Base-by-base conservation (phyloP, 2,888 invertebrate species). In the Ochropleura plecta region DNA sequence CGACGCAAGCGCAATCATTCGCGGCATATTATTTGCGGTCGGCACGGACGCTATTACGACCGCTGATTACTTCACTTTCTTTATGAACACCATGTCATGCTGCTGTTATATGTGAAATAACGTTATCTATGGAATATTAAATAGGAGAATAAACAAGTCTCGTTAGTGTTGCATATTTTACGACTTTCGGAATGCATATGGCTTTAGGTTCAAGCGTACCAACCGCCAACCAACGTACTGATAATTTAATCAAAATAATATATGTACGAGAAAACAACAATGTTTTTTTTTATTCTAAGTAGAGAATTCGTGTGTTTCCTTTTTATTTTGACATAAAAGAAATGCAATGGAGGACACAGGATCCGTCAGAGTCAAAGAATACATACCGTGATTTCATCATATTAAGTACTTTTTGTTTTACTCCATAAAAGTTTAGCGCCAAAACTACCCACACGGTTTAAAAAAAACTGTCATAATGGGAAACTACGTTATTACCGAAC, bases 1-100 rank as follows among this genome's bases (percentile, higher is more conserved):
- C 67, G 55, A 9, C 69, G 69, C 53, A 57, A 70, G 48, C 68
- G 67, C 74, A 85, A 78, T 86, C 82, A 85, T 79, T 92, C 91
- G 85, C 83, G 82, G 77, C 82, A 86, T 86, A 91, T 91, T 91
- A 93, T 90, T 90, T 91, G 93, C 89, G 92, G 94, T 91, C 88
- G 79, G 83, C 67, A 83, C 84, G 82, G 78, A 87, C 88, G 85
- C 88, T 88, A 90, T 92, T 91, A 91, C 88, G 60, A 72, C 83
- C 86, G 75, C 85, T 87, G 89, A 93, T 94, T 93, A 90, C 90
- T 90, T 91, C 90, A 91, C 94, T 95, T 94, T 94, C 93, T 89
- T 92, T 77, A 83, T 85, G 82, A 84, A 83, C 79, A 71, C 78
- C 79, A 71, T 78, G 73, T 79, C 73, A 80, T 70, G 73, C 59